These are phyloP conservation scores for Montipora cactus DNA, from an alignment of 64 coral and sea anemone species.

Conservation along the genomic window DNA sequence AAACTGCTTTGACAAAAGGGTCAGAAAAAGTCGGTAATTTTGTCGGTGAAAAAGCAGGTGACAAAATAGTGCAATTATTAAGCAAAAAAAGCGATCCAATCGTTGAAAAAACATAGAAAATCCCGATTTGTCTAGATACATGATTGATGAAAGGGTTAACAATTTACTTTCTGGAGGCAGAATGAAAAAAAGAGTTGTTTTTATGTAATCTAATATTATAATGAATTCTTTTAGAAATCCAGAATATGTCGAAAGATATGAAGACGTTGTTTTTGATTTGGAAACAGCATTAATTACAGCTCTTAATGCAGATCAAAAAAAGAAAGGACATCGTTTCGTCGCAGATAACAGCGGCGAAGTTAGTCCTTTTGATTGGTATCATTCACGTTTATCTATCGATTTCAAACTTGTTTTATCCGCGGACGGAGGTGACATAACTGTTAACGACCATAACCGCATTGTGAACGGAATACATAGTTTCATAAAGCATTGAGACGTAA, in stretches of 20 bases:
- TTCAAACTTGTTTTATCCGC: background rate
- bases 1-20: no score
- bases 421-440: background rate
- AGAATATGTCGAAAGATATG: background rate
- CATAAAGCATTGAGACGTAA: no score
- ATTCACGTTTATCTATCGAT: background rate
- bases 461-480: background rate
- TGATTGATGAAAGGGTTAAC: background rate
- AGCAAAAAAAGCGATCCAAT: background rate
- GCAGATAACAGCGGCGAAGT: constrained; percentile 10
- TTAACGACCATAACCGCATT: background rate
- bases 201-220: background rate
- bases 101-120: background rate
- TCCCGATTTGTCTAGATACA: background rate
- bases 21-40: background rate
- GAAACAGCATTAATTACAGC: no score
- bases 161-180: background rate
- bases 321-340: background rate
- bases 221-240: background rate
- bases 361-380: constrained; percentile 9
- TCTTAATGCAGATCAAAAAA: background rate
- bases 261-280: no score
- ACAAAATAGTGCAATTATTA: background rate
- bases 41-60: no score
- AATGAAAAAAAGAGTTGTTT: background rate